phyloP scores from a whole-genome alignment of 2,113 vertebrate species.

The Sclerurus mexicanus region DNA sequence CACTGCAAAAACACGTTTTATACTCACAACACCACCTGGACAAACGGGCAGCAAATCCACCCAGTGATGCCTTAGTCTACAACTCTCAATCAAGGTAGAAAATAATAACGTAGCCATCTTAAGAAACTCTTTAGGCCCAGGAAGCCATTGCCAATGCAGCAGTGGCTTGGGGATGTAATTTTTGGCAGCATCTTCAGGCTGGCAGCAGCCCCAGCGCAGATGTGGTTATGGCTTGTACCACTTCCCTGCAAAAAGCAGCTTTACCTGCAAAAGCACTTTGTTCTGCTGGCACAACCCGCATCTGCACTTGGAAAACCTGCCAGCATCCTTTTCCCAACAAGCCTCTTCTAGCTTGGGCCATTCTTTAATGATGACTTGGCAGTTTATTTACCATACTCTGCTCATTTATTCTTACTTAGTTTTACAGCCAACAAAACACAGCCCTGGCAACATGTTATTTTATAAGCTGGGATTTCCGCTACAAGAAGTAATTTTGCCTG shows the following conservation, averaged over 20 bases:
- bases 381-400: conserved; percentile 26
- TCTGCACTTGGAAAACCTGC: conserved; percentile 33
- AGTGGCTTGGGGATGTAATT: neutral
- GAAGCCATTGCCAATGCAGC: neutral
- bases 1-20: neutral
- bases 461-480: neutral
- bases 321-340: conserved; percentile 38
- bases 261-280: conserved; percentile 51
- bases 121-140: neutral
- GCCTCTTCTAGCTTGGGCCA: conserved; percentile 7
- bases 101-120: neutral
- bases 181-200: neutral
- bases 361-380: conserved; percentile 51
- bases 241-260: conserved; percentile 16
- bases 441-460: neutral
- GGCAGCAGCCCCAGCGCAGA: conserved; percentile 5
- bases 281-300: conserved; percentile 38
- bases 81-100: neutral
- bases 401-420: neutral
- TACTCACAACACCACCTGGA: neutral
- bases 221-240: conserved; percentile 15
- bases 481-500: neutral
- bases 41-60: neutral
- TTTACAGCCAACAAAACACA: neutral
- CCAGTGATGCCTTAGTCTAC: neutral